Evolutionary conservation across 2,113 vertebrate species (phyloP).

Genomic region (Limanda limanda): DNA sequence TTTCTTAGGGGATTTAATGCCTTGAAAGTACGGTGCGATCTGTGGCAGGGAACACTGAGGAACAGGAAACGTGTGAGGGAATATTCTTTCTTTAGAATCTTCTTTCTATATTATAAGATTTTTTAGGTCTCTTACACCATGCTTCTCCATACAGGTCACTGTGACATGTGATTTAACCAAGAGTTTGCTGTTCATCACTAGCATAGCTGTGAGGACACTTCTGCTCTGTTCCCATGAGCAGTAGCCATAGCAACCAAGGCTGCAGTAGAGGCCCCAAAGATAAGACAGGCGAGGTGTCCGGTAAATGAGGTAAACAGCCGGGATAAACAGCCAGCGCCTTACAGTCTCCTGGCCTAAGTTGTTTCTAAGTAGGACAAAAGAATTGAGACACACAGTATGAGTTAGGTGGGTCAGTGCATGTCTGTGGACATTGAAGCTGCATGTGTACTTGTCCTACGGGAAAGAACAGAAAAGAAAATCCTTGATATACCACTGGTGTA

Average conservation of each 20-base stretch:
- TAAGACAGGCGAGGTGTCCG: too few species aligned
- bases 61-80: neutral
- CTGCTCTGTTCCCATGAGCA: neutral
- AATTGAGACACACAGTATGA: too few species aligned
- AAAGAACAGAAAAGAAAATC: too few species aligned
- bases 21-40: conserved; percentile 19
- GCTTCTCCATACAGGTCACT: neutral
- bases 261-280: too few species aligned
- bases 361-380: too few species aligned
- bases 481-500: too few species aligned
- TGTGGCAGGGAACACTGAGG: conserved; percentile 1
- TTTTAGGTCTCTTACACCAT: neutral
- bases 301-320: too few species aligned
- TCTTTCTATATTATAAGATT: neutral
- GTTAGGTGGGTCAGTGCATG: too few species aligned
- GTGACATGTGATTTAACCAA: neutral
- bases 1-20: neutral
- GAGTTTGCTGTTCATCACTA: neutral
- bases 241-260: neutral
- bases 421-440: too few species aligned
- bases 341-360: too few species aligned
- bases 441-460: too few species aligned
- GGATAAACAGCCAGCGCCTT: too few species aligned
- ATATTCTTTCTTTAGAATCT: neutral
- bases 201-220: neutral